Evolutionary conservation across 2,888 invertebrate species (phyloP), one percentile per base, ranked within the genome.

Genomic region (Auanema freiburgensis): DNA sequence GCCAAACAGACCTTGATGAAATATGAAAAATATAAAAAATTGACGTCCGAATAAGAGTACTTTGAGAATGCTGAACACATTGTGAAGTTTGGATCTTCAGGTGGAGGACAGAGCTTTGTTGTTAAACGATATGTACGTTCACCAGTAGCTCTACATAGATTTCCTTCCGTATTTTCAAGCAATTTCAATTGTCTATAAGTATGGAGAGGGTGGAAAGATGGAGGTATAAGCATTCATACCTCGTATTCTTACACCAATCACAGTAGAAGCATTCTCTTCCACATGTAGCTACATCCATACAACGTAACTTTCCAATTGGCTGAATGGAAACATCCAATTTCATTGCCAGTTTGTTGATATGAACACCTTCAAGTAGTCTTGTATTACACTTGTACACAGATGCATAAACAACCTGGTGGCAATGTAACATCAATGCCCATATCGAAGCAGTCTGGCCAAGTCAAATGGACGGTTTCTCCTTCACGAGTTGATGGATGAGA

Each of bases 251-350:
- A 59, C 79, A 81, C 80, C 80, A 81, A 68, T 81, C 82, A 59
- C 81, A 81, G 54, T 81, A 81, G 71, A 72, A 81, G 59, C 81
- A 81, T 52, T 82, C 80, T 33, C 81, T 66, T 16, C 81, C 81
- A 57, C 81, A 81, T 14, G 81, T 81, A 8, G 81, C 81, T 1
- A 81, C 80, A 53, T 81, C 81, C 81, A 81, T 81, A 65, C 81
- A 81, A 12, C 81, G 63, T 10, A 81, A 68, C 61, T 81, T 81
- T 44, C 81, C 81, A 49, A 81, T 80, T 14, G 81, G 81, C 54
- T 81, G 81, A 54, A 81, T 79, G 21, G 76, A 76, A n/a, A 81
- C 82, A 59, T 81, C 81, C 16, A 81, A 59, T 53, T 81, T 81
- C 81, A 81, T 81, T 14, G 81, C 81, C 12, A 81, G 67, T 54